Evolutionary conservation across 2,797 vertebrate genomes (phyloP), one percentile per base, ranked within the genome.

Genomic region (Esox masquinongy): DNA sequence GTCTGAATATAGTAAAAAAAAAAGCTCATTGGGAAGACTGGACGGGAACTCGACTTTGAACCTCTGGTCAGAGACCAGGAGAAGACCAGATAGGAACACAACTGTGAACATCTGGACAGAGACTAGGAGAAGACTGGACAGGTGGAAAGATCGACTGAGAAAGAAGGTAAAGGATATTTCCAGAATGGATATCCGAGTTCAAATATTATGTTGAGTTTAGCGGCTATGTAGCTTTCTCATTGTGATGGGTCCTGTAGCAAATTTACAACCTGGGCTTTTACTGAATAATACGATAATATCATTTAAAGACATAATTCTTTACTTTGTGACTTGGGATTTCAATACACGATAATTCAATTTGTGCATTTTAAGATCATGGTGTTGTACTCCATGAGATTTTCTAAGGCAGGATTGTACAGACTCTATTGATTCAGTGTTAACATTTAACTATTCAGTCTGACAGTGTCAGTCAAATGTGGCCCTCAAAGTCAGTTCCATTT

Each of bases 341-440:
- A 36, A n/a, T 3, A 24, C 16, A 68, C 19, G 22, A 68, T 43
- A 39, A 68, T n/a, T n/a, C 0, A 7, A n/a, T 43, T n/a, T 34
- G 16, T 9, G 34, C 19, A 39, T n/a, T 68, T 17, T 39, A 22
- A 36, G 1, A n/a, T 22, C 31, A 31, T 66, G 16, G 63, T 2
- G 36, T 61, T 61, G 22, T 24, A 61, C 1, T 61, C 24, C 56
- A 61, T 61, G 53, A 24, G 34, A 63, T 67, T 68, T 19, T 22
- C n/a, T 47, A 56, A 43, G 15, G 6, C 36, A 61, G 36, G 36
- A 47, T 70, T 49, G 49, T 72, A 29, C 53, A 68, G 51, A 68
- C 31, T 26, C 15, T 81, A 70, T 81, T 68, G 71, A 77, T 81
- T 39, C 68, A 77, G 6, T 39, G 68, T 83, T 85, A 83, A 83